phyloP scores from a whole-genome alignment of 2,797 vertebrate species.

The Neoniphon sammara region DNA sequence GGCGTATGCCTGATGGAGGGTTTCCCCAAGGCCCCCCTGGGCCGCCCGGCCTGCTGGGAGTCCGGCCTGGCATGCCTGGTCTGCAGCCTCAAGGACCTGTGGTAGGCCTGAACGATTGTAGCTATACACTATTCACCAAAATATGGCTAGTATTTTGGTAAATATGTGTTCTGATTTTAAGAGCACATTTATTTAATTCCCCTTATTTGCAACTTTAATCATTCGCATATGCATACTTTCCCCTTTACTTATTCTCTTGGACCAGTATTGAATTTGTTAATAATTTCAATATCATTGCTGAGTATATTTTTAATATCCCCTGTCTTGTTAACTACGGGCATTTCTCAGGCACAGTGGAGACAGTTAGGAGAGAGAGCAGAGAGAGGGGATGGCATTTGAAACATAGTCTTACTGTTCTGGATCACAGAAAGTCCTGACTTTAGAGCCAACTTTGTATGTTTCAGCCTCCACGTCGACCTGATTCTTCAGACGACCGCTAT shows the following conservation, averaged over 20 bases:
- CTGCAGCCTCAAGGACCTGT: slow-evolving; percentile 93
- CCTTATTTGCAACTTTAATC: no score
- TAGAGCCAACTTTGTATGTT: slow-evolving; percentile 28
- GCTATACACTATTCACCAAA: neutral
- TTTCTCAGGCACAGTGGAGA: no score
- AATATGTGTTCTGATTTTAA: neutral
- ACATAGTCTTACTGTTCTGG: neutral
- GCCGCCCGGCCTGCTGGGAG: slow-evolving; percentile 92
- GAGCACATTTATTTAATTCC: no score
- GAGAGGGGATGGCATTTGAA: neutral
- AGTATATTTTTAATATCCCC: no score
- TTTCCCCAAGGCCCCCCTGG: slow-evolving; percentile 94
- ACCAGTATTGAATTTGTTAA: no score
- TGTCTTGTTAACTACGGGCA: no score
- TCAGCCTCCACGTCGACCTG: slow-evolving; percentile 93
- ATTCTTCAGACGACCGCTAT: slow-evolving; percentile 97
- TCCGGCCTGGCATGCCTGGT: slow-evolving; percentile 93
- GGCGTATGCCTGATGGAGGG: slow-evolving; percentile 91
- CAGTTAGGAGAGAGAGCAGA: no score
- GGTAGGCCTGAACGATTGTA: slow-evolving; percentile 77
- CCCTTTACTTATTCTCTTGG: no score
- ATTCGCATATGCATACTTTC: no score
- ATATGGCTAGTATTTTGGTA: neutral
- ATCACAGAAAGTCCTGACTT: neutral
- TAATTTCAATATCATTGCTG: no score